phyloP scores from a whole-genome alignment of 2,888 invertebrate species.

The Trichogramma dendrolimi region DNA sequence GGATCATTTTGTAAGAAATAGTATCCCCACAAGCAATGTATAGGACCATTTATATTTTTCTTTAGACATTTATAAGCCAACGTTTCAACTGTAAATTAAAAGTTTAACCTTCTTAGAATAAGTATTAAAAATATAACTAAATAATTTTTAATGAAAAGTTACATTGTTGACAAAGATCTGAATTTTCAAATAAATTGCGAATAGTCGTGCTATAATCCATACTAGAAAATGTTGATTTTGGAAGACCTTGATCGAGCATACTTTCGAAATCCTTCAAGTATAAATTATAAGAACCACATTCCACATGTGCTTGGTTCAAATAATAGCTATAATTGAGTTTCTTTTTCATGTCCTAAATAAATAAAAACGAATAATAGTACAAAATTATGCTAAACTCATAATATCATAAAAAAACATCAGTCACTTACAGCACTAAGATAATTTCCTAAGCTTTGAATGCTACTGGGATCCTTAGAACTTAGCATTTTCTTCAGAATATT shows the following conservation, averaged over 20 bases:
- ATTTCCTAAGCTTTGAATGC: conserved; percentile 1
- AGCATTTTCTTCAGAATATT: neutral
- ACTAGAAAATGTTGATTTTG: neutral
- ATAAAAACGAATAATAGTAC: neutral
- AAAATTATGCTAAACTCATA: neutral
- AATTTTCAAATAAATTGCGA: neutral
- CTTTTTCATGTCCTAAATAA: conserved; percentile 3
- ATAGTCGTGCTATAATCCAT: neutral
- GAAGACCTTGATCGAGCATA: neutral
- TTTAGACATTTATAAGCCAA: conserved; percentile 3
- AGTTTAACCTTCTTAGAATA: neutral
- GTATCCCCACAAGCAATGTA: conserved; percentile 9
- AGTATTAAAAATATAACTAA: neutral
- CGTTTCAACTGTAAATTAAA: conserved; percentile 1
- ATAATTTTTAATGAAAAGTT: neutral
- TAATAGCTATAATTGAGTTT: neutral
- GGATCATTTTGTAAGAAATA: conserved; percentile 8
- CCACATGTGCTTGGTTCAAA: conserved; percentile 4
- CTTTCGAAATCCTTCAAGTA: conserved; percentile 5
- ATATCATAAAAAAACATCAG: neutral
- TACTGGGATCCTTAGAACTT: neutral
- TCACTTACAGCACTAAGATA: conserved; percentile 7
- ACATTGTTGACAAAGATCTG: conserved; percentile 12
- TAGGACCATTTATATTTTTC: neutral
- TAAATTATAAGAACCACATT: conserved; percentile 9